Base-by-base conservation (phyloP, 2,797 vertebrate genomes). In the Sebastes baramenuke region DNA sequence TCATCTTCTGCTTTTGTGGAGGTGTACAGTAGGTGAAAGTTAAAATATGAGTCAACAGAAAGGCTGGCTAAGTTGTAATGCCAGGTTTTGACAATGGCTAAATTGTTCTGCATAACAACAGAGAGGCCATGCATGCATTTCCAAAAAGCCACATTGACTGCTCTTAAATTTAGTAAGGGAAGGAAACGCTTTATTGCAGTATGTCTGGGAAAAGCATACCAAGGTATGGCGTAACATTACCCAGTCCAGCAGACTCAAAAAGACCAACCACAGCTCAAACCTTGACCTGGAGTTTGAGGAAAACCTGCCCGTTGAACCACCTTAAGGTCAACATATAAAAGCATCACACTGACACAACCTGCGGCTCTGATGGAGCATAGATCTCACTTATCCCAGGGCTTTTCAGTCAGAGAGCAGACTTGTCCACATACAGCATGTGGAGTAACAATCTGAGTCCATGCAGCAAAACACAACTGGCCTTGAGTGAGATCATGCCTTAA, bases 401-500 rank as follows among this genome's bases (percentile, higher is more conserved):
- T 87, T 88, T 82, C 77, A 76, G 34, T 88, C 84, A 74, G 59
- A 62, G 55, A 69, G 72, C 38, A 22, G 54, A 60, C 73, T 78
- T 14, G 77, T 89, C 70, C 55, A 65, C 77, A 58, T 55, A 71
- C 72, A 80, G 81, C 66, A 75, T 81, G 77, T 52, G 75, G 74
- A 90, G 79, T 25, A 92, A 88, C 70, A 69, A 79, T 83, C 73
- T 42, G 88, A 92, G 52, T 58, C 84, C 82, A 78, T 29, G 79
- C 85, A 91, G 93, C 81, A 93, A 85, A 88, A 84, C 80, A 84
- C 87, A 88, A 86, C 71, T 76, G 56, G 85, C 80, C 70, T 69
- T 66, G 88, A 91, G 89, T 95, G 96, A 96, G 93, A 87, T 95
- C 95, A 94, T 91, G 71, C 60, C 64, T 75, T 91, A 90, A 25